A percentile compares a stretch with the other conserved stretches of the same genome.
These are phyloP conservation scores for Sogatella furcifera DNA, from an alignment of 1,140 invertebrate species.

Conservation along the genomic window DNA sequence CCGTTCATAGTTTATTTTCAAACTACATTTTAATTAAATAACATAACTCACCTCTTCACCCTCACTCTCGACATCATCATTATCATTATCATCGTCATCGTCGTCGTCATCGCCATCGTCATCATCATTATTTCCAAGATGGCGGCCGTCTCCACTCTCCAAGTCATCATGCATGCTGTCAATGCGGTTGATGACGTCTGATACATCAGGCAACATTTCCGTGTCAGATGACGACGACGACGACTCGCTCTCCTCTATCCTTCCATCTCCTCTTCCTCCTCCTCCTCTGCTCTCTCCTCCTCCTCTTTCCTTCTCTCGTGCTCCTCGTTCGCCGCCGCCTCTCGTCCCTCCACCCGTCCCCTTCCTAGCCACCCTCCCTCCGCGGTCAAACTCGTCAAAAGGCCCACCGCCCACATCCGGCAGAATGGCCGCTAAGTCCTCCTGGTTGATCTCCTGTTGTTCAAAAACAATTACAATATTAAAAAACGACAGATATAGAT, in stretches of 20 bases:
- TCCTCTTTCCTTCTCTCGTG: no score
- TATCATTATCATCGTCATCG: constrained; percentile 35
- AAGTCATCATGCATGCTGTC: constrained; percentile 31
- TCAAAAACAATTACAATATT: neutral
- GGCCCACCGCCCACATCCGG: constrained; percentile 44
- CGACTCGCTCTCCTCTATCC: neutral
- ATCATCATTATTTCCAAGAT: constrained; percentile 31
- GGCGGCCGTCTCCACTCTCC: no score
- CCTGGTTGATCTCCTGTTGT: constrained; percentile 52
- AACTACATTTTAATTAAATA: no score
- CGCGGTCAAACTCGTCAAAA: constrained; percentile 49
- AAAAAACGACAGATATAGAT: neutral
- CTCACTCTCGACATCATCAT: constrained; percentile 28
- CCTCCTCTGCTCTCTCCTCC: constrained; percentile 3
- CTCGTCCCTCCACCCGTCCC: constrained; percentile 14
- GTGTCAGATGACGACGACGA: constrained; percentile 43
- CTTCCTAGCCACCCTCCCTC: constrained; percentile 39
- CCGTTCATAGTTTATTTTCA: no score
- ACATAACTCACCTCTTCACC: constrained; percentile 17
- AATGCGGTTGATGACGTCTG: constrained; percentile 45
- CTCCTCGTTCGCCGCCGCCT: no score
- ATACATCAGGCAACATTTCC: constrained; percentile 50
- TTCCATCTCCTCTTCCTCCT: neutral
- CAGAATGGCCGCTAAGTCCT: constrained; percentile 53
- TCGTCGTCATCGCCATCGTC: constrained; percentile 45